Evolutionary conservation across 2,113 vertebrate species (phyloP).

Genomic region (Gavialis gangeticus): DNA sequence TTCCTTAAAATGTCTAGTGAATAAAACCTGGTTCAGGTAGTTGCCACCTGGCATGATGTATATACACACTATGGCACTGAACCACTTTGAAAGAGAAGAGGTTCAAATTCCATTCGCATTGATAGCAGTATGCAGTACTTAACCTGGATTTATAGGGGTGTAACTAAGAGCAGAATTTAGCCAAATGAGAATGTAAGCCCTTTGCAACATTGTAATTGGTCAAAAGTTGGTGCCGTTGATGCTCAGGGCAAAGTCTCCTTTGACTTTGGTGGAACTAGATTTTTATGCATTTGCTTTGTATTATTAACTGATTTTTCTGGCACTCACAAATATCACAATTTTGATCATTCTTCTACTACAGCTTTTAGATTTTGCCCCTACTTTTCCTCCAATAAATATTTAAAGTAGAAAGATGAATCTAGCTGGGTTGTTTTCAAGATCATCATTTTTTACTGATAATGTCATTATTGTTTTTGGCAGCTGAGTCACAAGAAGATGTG

Average conservation of each 20-base stretch:
- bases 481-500: constrained; percentile 39
- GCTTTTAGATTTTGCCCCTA: constrained; percentile 14
- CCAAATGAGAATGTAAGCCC: neutral
- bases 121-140: neutral
- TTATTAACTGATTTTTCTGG: constrained; percentile 11
- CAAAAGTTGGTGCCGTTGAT: neutral
- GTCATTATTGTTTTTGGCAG: constrained; percentile 57
- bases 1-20: neutral
- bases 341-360: constrained; percentile 5
- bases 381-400: constrained; percentile 2
- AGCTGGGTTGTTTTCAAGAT: neutral
- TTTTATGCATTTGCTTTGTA: neutral
- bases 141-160: neutral
- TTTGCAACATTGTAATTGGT: neutral
- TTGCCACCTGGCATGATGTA: neutral
- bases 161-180: neutral
- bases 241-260: neutral
- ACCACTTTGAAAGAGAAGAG: neutral
- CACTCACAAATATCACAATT: neutral
- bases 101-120: neutral
- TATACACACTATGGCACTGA: neutral
- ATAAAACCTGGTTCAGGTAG: neutral
- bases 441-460: neutral
- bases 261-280: neutral
- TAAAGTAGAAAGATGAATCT: constrained; percentile 23